Evolutionary conservation across 2,113 vertebrate genomes (phyloP), one percentile per base, ranked within the genome.

Genomic region (Malurus cyaneus): DNA sequence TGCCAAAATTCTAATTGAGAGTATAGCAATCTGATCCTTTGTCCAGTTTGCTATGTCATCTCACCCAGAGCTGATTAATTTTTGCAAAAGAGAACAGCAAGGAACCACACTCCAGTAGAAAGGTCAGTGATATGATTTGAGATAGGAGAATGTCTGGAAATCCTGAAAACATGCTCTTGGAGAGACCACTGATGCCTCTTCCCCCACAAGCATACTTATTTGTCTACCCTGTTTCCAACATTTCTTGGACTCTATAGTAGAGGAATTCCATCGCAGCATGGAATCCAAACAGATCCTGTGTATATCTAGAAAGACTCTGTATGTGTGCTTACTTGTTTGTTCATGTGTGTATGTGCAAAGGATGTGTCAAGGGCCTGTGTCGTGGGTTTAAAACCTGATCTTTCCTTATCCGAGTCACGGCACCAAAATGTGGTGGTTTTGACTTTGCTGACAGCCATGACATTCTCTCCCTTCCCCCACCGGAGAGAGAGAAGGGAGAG

Each of bases 191-290:
- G 42, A 28, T 4, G 1, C 3, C 10, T 54, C 42, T 67, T 49
- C 32, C 6, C 7, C 3, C 0, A 36, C 6, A 59, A 17, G 1
- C 14, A 47, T 3, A 28, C 4, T 81, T 78, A 11, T 82, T 61
- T 79, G 8, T 9, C 29, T 8, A 76, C 16, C 3, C 1, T 15
- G 2, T 44, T 72, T 80, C 56, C 8, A 67, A 7, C 0, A 0
- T 64, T 88, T 44, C 14, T 46, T 60, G 18, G 60, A 25, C 6
- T 50, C 14, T 32, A 0, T 18, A 29, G 64, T 42, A 67, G 67
- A 18, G 6, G 25, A 19, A 61, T 54, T 65, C 26, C 3, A 9
- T 73, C 54, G 56, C 16, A 69, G 24, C 9, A 16, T 11, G 7
- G 23, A 86, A 56, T 7, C 6, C 28, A 47, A 56, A 60, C 12